phyloP scores from a whole-genome alignment of 2,797 vertebrate species.

The Holocentrus rufus region DNA sequence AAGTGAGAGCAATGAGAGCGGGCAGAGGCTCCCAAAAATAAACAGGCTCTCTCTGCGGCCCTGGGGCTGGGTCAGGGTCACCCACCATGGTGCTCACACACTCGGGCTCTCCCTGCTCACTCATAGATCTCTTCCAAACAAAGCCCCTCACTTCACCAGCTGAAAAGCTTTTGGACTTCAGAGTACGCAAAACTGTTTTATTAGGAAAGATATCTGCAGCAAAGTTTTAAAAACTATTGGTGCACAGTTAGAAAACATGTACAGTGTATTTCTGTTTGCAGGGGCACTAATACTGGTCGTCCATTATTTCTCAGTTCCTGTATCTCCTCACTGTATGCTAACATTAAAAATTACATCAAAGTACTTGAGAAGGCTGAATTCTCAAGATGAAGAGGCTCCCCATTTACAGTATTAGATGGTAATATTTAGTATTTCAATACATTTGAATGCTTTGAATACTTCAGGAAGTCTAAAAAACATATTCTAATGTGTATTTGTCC shows the following conservation, averaged over 20 bases:
- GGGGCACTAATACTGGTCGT: no score
- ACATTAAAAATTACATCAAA: background rate
- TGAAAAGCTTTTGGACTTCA: conserved; percentile 1
- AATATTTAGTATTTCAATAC: no score
- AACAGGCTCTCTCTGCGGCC: conserved; percentile 69
- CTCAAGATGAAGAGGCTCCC: background rate
- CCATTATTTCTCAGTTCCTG: conserved; percentile 1
- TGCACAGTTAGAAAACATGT: no score
- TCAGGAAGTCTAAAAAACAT: background rate
- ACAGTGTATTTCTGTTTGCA: no score
- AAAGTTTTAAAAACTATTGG: background rate
- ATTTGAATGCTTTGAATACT: background rate
- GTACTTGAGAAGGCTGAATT: background rate
- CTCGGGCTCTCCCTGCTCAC: conserved; percentile 54
- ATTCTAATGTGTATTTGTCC: background rate
- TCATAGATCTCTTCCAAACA: conserved; percentile 46
- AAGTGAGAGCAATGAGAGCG: conserved; percentile 62
- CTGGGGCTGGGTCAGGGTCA: conserved; percentile 64
- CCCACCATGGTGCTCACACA: conserved; percentile 58
- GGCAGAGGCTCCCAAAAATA: conserved; percentile 77
- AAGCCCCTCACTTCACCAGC: conserved; percentile 27
- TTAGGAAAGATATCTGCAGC: background rate
- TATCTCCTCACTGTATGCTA: background rate
- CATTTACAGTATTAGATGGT: no score
- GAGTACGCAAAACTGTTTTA: background rate